Conservation (phyloP, 2,888 invertebrate genomes). For the Theretra japonica region DNA sequence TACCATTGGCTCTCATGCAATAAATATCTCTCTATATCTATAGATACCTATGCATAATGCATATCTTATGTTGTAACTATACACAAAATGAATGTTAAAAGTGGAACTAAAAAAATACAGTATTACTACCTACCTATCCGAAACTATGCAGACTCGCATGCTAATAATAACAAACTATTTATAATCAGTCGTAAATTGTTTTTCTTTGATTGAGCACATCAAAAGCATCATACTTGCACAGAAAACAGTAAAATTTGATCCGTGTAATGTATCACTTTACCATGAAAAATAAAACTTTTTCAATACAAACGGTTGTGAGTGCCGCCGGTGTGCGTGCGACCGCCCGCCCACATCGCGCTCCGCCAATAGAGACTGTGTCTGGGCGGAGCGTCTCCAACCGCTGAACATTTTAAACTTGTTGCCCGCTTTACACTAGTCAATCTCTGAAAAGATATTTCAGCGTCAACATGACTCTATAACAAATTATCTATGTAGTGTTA, state of each 20-base stretch:
- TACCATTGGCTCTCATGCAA: no score
- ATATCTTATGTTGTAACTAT: no score
- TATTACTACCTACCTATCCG: no score
- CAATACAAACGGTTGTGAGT: conserved; percentile 34
- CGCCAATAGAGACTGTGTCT: conserved; percentile 59
- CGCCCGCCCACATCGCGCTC: conserved; percentile 59
- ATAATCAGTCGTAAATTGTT: conserved; percentile 41
- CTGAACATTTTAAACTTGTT: conserved; percentile 62
- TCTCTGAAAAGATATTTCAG: conserved; percentile 71
- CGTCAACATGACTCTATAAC: conserved; percentile 59
- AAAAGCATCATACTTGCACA: conserved; percentile 48
- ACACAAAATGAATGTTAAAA: no score
- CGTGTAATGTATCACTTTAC: conserved; percentile 67
- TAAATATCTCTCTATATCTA: no score
- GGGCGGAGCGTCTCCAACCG: conserved; percentile 64
- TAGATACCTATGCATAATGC: no score
- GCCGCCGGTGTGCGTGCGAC: conserved; percentile 32
- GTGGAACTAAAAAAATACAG: no score
- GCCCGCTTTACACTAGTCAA: conserved; percentile 66
- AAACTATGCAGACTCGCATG: background rate
- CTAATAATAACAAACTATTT: conserved; percentile 34
- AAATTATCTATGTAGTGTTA: conserved; percentile 44
- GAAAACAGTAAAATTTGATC: conserved; percentile 54
- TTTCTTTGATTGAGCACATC: conserved; percentile 47
- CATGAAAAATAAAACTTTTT: conserved; percentile 55